These are phyloP conservation scores for Patella caerulea DNA, from an alignment of 2,888 invertebrate genomes.

Conservation along the genomic window DNA sequence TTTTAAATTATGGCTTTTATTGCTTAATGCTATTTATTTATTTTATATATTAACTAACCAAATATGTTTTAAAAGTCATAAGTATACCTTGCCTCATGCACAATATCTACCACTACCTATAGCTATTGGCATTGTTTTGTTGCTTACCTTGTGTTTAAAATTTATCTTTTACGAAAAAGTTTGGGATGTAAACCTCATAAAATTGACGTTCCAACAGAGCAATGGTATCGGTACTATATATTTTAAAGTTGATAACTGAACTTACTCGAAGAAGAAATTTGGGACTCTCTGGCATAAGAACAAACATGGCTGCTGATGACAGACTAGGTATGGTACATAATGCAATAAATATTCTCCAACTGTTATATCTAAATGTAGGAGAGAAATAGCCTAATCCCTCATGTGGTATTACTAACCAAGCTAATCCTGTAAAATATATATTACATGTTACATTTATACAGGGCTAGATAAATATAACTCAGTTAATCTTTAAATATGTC, in stretches of 20 bases:
- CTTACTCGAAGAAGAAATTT: constrained; percentile 88
- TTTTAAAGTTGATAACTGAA: not conserved
- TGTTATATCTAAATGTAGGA: constrained; percentile 83
- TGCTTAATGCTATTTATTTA: too few species aligned
- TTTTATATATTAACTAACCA: too few species aligned
- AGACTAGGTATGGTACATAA: constrained; percentile 91
- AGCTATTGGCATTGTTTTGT: too few species aligned
- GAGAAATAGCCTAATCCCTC: constrained; percentile 62
- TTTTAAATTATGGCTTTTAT: too few species aligned
- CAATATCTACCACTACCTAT: too few species aligned
- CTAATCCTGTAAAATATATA: constrained; percentile 74
- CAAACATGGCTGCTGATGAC: constrained; percentile 85
- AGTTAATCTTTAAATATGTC: too few species aligned
- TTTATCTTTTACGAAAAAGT: too few species aligned
- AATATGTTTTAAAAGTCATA: too few species aligned
- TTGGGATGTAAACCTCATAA: too few species aligned
- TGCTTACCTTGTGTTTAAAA: too few species aligned
- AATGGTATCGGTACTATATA: not conserved
- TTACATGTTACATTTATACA: not conserved
- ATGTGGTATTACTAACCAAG: constrained; percentile 81
- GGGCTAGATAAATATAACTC: not conserved
- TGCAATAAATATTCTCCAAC: constrained; percentile 91
- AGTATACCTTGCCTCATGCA: too few species aligned
- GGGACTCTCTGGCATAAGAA: constrained; percentile 87
- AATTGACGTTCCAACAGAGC: too few species aligned